Conservation (phyloP, 2,797 vertebrate genomes). For the Spizella passerina region DNA sequence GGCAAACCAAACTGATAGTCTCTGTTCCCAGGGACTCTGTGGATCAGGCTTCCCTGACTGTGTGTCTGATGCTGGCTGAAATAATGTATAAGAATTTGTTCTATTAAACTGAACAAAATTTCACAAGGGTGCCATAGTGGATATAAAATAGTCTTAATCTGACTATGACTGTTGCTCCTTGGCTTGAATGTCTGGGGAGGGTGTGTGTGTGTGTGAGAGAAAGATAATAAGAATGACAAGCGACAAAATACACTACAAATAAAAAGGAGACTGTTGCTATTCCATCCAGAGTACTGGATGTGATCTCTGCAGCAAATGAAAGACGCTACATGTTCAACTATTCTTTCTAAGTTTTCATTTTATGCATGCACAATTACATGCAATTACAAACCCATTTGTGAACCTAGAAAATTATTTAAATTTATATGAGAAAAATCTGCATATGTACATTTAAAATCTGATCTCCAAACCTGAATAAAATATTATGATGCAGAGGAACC, state of each 20-base stretch:
- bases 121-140: background rate
- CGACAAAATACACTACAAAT: background rate
- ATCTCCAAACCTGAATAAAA: background rate
- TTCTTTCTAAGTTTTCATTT: background rate
- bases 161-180: background rate
- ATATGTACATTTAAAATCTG: background rate
- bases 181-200: background rate
- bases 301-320: background rate
- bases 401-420: background rate
- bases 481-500: background rate
- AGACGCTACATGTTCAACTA: background rate
- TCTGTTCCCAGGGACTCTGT: background rate
- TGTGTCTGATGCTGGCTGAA: background rate
- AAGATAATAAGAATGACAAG: background rate
- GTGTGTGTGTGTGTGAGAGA: accelerated
- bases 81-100: background rate
- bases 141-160: background rate
- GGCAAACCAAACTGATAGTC: background rate
- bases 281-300: background rate
- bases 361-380: background rate
- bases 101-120: background rate
- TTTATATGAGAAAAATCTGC: background rate
- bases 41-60: background rate
- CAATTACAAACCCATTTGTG: background rate
- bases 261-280: background rate